These are phyloP conservation scores for Noctua pronuba DNA, from an alignment of 2,888 invertebrate genomes.

Conservation along the genomic window DNA sequence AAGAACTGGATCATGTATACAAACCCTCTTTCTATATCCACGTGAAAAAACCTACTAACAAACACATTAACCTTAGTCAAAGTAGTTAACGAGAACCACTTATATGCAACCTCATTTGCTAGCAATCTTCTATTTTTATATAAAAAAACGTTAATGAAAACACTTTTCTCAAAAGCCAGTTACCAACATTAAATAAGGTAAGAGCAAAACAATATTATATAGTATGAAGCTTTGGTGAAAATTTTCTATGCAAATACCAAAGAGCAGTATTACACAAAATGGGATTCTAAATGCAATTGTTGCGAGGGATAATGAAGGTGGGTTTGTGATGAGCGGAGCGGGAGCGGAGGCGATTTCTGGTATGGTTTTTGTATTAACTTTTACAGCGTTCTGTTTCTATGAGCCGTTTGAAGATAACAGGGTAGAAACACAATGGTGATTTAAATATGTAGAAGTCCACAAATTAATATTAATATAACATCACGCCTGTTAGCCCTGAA, in stretches of 20 bases:
- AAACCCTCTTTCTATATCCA: not conserved
- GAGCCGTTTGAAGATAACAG: no score
- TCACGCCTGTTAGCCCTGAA: no score
- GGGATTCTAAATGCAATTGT: slow-evolving; percentile 80
- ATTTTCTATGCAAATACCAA: slow-evolving; percentile 78
- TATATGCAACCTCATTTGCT: slow-evolving; percentile 16
- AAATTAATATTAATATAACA: no score
- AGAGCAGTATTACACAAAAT: slow-evolving; percentile 75
- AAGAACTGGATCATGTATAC: not conserved
- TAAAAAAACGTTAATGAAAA: slow-evolving; percentile 22
- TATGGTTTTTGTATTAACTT: not conserved
- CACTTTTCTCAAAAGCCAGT: slow-evolving; percentile 34
- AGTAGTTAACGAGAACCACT: slow-evolving; percentile 15
- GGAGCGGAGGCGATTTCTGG: slow-evolving; percentile 10
- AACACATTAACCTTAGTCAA: slow-evolving; percentile 3
- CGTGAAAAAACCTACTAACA: not conserved
- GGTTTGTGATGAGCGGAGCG: slow-evolving; percentile 26
- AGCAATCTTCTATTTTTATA: slow-evolving; percentile 26
- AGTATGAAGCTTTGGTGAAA: slow-evolving; percentile 65
- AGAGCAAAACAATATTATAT: slow-evolving; percentile 51
- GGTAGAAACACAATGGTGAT: no score
- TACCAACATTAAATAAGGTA: slow-evolving; percentile 34
- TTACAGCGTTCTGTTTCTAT: no score
- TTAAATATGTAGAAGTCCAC: no score
- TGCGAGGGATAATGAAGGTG: slow-evolving; percentile 37